These are phyloP conservation scores for Balaenoptera acutorostrata DNA, from an alignment of 2,113 vertebrate genomes.

Conservation along the genomic window DNA sequence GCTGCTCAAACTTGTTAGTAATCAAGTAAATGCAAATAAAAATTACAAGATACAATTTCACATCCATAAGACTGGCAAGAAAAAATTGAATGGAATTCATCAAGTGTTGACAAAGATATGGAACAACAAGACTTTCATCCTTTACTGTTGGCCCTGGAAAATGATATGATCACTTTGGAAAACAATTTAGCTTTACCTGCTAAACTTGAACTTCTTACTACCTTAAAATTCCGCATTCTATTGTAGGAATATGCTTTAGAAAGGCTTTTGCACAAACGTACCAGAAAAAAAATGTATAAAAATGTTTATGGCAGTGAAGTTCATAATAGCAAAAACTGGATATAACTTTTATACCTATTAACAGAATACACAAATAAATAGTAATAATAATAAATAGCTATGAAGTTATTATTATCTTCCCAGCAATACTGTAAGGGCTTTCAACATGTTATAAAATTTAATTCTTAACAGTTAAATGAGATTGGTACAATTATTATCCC, in stretches of 20 bases:
- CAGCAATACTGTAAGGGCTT: background rate
- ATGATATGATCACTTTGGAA: background rate
- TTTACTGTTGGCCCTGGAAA: background rate
- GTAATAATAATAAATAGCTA: background rate
- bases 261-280: background rate
- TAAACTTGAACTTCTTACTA: background rate
- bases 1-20: background rate
- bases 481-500: background rate
- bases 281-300: background rate
- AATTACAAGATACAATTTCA: background rate
- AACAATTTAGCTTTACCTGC: background rate
- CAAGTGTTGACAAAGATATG: background rate
- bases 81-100: background rate
- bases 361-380: background rate
- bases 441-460: background rate
- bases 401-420: background rate
- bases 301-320: background rate
- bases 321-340: background rate
- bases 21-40: background rate
- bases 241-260: background rate
- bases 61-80: background rate
- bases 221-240: background rate
- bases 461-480: background rate
- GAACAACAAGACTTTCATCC: background rate
- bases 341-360: background rate